A percentile compares a stretch with the other conserved stretches of the same genome.
phyloP scores from a whole-genome alignment of 2,888 invertebrate genomes.

The Oxycera nigricornis region DNA sequence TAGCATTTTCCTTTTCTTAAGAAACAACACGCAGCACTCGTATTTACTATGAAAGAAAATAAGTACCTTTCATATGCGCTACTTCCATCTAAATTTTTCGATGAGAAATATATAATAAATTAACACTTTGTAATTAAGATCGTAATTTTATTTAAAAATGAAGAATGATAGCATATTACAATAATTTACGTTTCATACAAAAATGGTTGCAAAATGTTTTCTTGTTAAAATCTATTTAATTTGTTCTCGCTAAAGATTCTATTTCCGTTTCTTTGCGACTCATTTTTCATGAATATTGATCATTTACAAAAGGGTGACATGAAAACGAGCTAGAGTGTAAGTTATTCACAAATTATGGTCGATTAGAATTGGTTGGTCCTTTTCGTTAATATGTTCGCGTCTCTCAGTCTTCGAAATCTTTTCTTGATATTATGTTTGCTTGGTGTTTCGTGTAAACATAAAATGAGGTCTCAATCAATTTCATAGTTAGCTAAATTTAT shows the following conservation, averaged over 20 bases:
- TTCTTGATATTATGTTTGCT: neutral
- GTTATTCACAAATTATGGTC: neutral
- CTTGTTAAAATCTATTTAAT: neutral
- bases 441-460: too few species aligned
- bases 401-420: conserved; percentile 11
- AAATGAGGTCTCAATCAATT: too few species aligned
- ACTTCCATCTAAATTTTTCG: too few species aligned
- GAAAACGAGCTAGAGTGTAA: neutral
- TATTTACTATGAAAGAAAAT: too few species aligned
- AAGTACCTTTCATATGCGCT: too few species aligned
- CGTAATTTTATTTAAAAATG: conserved; percentile 6
- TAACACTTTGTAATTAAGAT: too few species aligned
- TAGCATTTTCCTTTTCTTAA: too few species aligned
- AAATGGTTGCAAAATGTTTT: neutral
- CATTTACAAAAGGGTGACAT: neutral
- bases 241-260: neutral
- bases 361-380: conserved; percentile 1
- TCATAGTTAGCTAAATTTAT: neutral
- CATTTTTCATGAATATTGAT: conserved; percentile 9
- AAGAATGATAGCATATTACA: conserved; percentile 20
- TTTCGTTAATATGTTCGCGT: neutral
- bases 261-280: neutral
- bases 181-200: conserved; percentile 24
- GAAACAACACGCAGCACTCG: too few species aligned
- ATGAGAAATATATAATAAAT: too few species aligned